These are phyloP conservation scores for Pithys albifrons DNA, from an alignment of 2,113 vertebrate genomes.

Conservation along the genomic window DNA sequence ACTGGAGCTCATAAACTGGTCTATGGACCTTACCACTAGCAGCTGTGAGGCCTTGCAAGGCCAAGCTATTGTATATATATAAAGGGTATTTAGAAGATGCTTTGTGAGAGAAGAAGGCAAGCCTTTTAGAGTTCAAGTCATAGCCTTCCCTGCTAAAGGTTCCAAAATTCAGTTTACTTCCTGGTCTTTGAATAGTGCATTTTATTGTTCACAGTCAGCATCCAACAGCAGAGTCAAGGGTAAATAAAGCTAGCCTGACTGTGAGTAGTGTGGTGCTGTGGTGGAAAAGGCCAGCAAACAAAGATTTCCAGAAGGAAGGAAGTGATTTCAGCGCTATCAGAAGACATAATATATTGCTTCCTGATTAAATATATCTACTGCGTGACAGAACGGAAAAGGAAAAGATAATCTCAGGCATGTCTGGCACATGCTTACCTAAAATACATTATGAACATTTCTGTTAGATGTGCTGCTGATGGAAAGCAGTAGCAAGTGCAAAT, in stretches of 20 bases:
- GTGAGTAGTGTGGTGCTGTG: background rate
- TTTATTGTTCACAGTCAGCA: background rate
- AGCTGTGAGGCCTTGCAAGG: background rate
- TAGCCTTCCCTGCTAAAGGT: background rate
- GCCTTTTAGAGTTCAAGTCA: background rate
- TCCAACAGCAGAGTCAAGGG: background rate
- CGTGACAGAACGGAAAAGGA: background rate
- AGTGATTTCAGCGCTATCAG: background rate
- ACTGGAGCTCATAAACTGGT: background rate
- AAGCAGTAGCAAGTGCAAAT: background rate
- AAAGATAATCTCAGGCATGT: background rate
- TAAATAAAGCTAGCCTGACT: background rate
- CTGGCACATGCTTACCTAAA: conserved; percentile 16
- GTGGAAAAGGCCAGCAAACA: background rate
- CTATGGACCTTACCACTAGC: background rate
- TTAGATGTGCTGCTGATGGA: background rate
- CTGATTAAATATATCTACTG: background rate
- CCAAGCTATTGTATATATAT: background rate
- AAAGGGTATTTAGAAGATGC: background rate
- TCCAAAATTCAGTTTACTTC: background rate
- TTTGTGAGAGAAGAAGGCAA: background rate
- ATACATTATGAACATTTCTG: background rate
- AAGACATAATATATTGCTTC: background rate
- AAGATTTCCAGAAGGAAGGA: background rate
- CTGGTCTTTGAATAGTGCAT: background rate